Evolutionary conservation across 2,888 invertebrate genomes (phyloP).

Genomic region (Unio delphinus): DNA sequence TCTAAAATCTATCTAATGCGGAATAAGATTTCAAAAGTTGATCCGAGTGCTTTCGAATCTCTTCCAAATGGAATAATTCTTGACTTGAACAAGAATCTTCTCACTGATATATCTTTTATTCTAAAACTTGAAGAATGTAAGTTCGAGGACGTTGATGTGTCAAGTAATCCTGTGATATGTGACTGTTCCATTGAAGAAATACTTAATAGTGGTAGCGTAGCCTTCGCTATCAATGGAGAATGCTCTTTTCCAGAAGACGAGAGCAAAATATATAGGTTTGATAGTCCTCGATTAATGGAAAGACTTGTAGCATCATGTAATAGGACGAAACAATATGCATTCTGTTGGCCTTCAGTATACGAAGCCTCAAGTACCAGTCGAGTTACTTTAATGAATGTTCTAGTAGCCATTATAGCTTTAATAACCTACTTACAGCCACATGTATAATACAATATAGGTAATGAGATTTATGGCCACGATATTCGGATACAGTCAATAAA

Average conservation of each 20-base stretch:
- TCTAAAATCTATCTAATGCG: slow-evolving; percentile 18
- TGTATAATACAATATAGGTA: no score
- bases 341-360: no score
- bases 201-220: slow-evolving; percentile 43
- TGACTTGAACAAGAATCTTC: slow-evolving; percentile 23
- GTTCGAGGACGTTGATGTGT: slow-evolving; percentile 36
- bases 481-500: no score
- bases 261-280: no score
- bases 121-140: slow-evolving; percentile 33
- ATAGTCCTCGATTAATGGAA: no score
- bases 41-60: slow-evolving; percentile 27
- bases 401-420: no score
- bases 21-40: slow-evolving; percentile 30
- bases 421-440: no score
- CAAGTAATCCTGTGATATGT: slow-evolving; percentile 39
- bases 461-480: no score
- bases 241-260: slow-evolving; percentile 5
- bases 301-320: no score
- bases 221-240: slow-evolving; percentile 21
- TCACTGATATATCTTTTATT: slow-evolving; percentile 39
- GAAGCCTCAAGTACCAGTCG: no score
- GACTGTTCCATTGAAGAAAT: slow-evolving; percentile 40
- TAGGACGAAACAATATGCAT: no score
- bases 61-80: slow-evolving; percentile 28
- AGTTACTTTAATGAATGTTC: no score